These are phyloP conservation scores for Spodoptera picta DNA, from an alignment of 2,888 invertebrate genomes.

Conservation along the genomic window DNA sequence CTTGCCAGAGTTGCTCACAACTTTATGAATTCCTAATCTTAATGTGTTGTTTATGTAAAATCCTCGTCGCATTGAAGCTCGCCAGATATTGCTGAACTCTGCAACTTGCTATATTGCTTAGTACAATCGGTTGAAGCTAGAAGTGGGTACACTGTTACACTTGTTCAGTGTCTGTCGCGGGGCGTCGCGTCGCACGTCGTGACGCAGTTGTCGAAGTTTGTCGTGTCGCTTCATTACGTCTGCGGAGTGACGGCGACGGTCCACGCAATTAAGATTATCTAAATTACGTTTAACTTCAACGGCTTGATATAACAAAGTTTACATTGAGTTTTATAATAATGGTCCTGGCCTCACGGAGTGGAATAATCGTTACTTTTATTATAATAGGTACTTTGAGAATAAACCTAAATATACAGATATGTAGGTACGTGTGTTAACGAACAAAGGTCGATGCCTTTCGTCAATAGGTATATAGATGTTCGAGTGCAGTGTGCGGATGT, in stretches of 20 bases:
- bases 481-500: too few relatives aligned
- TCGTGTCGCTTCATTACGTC: conserved; percentile 12
- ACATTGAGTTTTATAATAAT: not conserved
- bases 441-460: too few relatives aligned
- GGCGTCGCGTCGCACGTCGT: not conserved
- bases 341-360: too few relatives aligned
- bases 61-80: conserved; percentile 42
- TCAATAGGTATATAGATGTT: too few relatives aligned
- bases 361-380: too few relatives aligned
- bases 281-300: conserved; percentile 13
- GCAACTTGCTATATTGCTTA: conserved; percentile 25
- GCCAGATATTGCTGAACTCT: conserved; percentile 38
- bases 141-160: conserved; percentile 5
- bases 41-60: conserved; percentile 58
- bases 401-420: too few relatives aligned
- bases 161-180: conserved; percentile 6
- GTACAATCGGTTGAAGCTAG: conserved; percentile 31
- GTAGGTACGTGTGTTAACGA: too few relatives aligned
- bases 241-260: not conserved
- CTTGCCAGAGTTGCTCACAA: conserved; percentile 41
- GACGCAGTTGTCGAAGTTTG: conserved; percentile 26
- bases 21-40: conserved; percentile 60
- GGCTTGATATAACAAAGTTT: conserved; percentile 9
- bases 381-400: too few relatives aligned
- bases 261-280: conserved; percentile 4